Base-by-base conservation (phyloP, 2,888 invertebrate genomes). In the Siphonodentalium dalli region DNA sequence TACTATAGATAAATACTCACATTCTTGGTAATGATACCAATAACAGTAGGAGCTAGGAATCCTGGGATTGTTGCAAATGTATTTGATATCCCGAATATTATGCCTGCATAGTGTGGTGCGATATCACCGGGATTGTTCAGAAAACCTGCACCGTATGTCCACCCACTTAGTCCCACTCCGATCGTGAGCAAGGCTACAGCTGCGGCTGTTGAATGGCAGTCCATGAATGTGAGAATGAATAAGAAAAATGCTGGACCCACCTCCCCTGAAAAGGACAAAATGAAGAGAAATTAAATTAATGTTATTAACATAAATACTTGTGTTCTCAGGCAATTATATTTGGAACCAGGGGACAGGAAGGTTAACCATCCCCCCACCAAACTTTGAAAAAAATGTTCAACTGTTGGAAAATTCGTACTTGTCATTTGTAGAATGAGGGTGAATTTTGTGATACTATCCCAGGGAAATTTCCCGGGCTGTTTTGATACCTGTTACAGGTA, bases 71-170 rank as follows among this genome's bases (percentile, higher is more conserved):
- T 68, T 18, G 71, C 72, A 11, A 74, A 46, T 1, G 74, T 71
- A 58, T 77, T 79, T 28, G 72, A 66, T 23, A 78, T 57, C 0
- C 76, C 77, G 37, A 75, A 71, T 18, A 78, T 61, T 13, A 74
- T 64, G 3, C 75, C 78, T 2, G 77, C 72, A 46, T 69, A 75
- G 37, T 61, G 55, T 1, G 78, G 77, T 1, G 76, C 76, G 15
- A 78, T 68, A 54, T 78, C 78, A 35, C 74, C 69, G 18, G 68
- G 68, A 58, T 79, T 78, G 42, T 73, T 70, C 24, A 75, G 51
- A 51, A 61, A 75, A 6, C 78, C 77, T n/a, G n/a, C n/a, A 7
- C 67, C 67, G 45, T 70, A 76, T 28, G 65, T 64, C 38, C 63
- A 66, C 3, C 75, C 75, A 9, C 61, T 64, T 48, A 69, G 41